phyloP scores from a whole-genome alignment of 2,888 invertebrate species.

The Venustoraphidia nigricollis region DNA sequence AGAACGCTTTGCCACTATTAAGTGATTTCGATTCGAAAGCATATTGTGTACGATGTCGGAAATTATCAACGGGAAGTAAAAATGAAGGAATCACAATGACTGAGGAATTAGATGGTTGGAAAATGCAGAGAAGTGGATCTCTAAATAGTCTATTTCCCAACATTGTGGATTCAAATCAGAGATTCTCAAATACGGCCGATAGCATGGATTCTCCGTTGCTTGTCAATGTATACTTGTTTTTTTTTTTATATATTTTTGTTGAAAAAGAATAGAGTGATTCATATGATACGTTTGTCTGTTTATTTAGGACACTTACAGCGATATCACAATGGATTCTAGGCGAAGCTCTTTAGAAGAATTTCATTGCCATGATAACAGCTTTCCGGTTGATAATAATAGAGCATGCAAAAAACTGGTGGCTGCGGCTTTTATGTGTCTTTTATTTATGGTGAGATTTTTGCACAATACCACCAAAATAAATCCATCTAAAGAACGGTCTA shows the following conservation, averaged over 20 bases:
- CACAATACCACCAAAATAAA: background rate
- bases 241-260: background rate
- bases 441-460: slow-evolving; percentile 48
- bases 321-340: slow-evolving; percentile 29
- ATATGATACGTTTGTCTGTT: slow-evolving; percentile 3
- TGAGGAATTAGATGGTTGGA: slow-evolving; percentile 7
- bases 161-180: slow-evolving; percentile 8
- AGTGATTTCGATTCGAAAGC: slow-evolving; percentile 3
- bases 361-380: slow-evolving; percentile 38
- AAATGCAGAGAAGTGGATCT: slow-evolving; percentile 5
- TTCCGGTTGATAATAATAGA: slow-evolving; percentile 31
- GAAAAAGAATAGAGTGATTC: background rate
- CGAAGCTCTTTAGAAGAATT: slow-evolving; percentile 21
- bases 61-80: slow-evolving; percentile 7
- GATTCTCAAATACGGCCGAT: slow-evolving; percentile 10
- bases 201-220: slow-evolving; percentile 23
- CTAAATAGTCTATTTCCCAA: slow-evolving; percentile 2
- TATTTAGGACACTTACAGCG: slow-evolving; percentile 37
- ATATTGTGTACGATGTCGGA: slow-evolving; percentile 9
- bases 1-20: slow-evolving; percentile 14
- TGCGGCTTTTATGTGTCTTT: slow-evolving; percentile 46
- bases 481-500: too few relatives aligned
- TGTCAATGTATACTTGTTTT: slow-evolving; percentile 20
- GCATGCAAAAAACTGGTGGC: slow-evolving; percentile 49
- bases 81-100: slow-evolving; percentile 7